Conservation (phyloP, 2,797 vertebrate genomes). For the Toxotes lorentzi region DNA sequence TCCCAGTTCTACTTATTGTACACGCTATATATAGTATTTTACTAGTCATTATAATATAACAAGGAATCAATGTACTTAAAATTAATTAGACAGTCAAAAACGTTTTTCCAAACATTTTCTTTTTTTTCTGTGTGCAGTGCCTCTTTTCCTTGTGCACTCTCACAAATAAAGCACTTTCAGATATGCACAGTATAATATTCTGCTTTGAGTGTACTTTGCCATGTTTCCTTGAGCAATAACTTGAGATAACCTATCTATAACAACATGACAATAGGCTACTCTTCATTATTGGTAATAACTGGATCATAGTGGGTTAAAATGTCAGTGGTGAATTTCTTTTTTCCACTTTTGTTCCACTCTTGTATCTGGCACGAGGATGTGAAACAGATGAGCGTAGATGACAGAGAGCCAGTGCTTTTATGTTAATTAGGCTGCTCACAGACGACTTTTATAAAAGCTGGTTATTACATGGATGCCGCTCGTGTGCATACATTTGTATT, state of each 20-base stretch:
- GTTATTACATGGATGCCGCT: slow-evolving; percentile 34
- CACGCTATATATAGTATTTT: too few species aligned
- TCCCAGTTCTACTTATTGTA: too few species aligned
- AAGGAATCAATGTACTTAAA: too few species aligned
- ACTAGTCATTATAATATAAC: too few species aligned
- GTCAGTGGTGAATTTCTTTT: background rate
- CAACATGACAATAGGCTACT: background rate
- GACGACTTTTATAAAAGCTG: slow-evolving; percentile 28
- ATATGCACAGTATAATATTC: background rate
- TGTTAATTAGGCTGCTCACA: slow-evolving; percentile 50
- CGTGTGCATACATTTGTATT: slow-evolving; percentile 44
- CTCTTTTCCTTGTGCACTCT: too few species aligned
- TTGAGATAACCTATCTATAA: background rate
- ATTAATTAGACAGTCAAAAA: too few species aligned
- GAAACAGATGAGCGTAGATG: slow-evolving; percentile 5
- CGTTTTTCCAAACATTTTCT: too few species aligned
- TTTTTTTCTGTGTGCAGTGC: too few species aligned
- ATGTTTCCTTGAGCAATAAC: background rate
- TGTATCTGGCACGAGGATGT: slow-evolving; percentile 40
- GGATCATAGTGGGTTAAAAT: background rate
- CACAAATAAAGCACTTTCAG: too few species aligned
- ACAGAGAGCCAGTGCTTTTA: slow-evolving; percentile 55
- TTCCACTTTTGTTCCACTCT: slow-evolving; percentile 9
- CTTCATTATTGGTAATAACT: background rate
- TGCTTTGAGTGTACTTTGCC: background rate